Base-by-base conservation (phyloP, 2,888 invertebrate species). In the Vandiemenella viatica region DNA sequence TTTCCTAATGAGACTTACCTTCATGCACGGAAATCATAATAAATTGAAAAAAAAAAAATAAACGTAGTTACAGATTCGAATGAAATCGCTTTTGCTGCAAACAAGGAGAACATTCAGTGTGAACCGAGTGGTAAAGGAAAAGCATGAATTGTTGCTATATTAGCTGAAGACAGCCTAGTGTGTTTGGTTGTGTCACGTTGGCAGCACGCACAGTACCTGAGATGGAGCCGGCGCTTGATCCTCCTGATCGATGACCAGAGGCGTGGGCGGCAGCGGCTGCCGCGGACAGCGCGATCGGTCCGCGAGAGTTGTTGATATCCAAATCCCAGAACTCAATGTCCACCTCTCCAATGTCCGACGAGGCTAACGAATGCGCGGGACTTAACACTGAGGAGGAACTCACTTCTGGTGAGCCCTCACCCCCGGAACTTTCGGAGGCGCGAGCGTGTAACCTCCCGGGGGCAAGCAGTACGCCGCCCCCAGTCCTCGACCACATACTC, bases 311-410 rank as follows among this genome's bases (percentile, higher is more conserved):
- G 61, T 75, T 75, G 47, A 76, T 63, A 61, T 78, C 77, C 61
- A 78, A 63, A 60, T 85, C 84, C 88, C 88, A 89, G 57, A 88
- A 73, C 62, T 87, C 88, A 56, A 85, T 73, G 60, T 85, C 84
- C 53, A 67, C 63, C 57, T 73, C 73, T 37, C 78, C 80, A 65
- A 83, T 83, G 58, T 84, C 83, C 17, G 83, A 79, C 57, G 84
- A 83, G 56, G 77, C 77, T 56, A 84, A 71, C 43, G 60, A 58
- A 48, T 60, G 59, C 22, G 61, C 58, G 22, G 61, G 62, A 43
- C 59, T 60, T n/a, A n/a, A n/a, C n/a, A n/a, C n/a, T n/a, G n/a
- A n/a, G 44, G 51, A 52, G 37, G 82, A 82, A 46, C 83, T 80
- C 67, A 83, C 83, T 65, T 83, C 81, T 54, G 81, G 77, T 56